Evolutionary conservation across 2,797 vertebrate species (phyloP).

Genomic region (Leptoclinus maculatus): DNA sequence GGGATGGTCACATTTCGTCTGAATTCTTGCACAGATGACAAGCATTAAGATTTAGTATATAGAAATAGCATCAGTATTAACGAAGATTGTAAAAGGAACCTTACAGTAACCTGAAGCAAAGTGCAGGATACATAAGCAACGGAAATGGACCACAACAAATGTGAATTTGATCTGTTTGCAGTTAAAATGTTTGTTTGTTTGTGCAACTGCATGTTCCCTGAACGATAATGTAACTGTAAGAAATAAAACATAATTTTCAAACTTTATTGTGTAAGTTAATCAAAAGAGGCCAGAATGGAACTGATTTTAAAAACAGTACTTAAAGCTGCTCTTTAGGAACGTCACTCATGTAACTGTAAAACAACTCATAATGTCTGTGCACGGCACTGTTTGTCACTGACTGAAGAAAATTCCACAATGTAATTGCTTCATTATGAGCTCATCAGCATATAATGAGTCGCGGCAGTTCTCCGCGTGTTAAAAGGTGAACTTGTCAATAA

Average conservation of each 20-base stretch:
- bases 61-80: background rate
- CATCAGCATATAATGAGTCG: slow-evolving; percentile 11
- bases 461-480: background rate
- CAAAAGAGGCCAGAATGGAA: background rate
- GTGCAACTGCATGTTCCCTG: background rate
- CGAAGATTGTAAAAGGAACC: background rate
- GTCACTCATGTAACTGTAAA: background rate
- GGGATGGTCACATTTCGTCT: too few species aligned
- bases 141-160: background rate
- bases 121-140: background rate
- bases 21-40: too few species aligned
- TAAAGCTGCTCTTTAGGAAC: background rate
- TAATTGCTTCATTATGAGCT: slow-evolving; percentile 19
- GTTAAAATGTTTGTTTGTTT: background rate
- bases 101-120: background rate
- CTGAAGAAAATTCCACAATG: background rate
- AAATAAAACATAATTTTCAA: background rate
- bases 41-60: too few species aligned
- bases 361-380: background rate
- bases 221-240: background rate
- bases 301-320: background rate
- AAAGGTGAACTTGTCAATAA: slow-evolving; percentile 5
- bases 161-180: background rate
- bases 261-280: background rate
- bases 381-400: background rate